Conservation (phyloP, 2,888 invertebrate species). For the Anodontia alba region DNA sequence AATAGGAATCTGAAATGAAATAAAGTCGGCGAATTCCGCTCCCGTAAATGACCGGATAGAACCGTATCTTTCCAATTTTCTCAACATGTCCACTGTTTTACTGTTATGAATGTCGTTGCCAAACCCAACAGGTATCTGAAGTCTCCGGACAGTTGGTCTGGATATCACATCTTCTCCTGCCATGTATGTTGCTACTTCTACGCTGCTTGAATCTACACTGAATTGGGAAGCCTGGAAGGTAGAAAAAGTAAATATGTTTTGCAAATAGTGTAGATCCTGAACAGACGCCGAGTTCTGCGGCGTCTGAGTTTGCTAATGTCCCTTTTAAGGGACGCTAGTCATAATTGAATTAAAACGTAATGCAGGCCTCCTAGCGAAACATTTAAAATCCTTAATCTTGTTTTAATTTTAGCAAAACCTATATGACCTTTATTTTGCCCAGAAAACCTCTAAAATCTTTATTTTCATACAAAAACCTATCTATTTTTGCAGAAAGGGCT, state of each 20-base stretch:
- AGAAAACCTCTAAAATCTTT: too few relatives aligned
- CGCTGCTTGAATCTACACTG: not conserved
- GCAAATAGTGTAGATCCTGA: not conserved
- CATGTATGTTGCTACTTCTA: not conserved
- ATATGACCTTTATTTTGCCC: too few relatives aligned
- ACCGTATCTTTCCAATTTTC: not conserved
- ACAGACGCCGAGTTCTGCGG: too few relatives aligned
- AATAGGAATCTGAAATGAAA: not conserved
- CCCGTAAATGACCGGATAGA: not conserved
- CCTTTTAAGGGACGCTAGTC: too few relatives aligned
- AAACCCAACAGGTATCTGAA: not conserved
- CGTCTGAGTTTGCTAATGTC: too few relatives aligned
- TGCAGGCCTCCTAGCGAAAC: too few relatives aligned
- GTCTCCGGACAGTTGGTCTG: not conserved
- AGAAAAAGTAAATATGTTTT: not conserved
- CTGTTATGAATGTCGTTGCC: not conserved
- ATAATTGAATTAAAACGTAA: too few relatives aligned
- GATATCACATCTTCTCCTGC: not conserved
- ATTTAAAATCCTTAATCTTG: not conserved
- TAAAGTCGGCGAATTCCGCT: not conserved
- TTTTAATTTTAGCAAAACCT: not conserved
- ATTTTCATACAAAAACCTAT: too few relatives aligned
- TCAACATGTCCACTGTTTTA: constrained; percentile 9
- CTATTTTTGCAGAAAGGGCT: too few relatives aligned
- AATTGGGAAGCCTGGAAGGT: not conserved